Percentiles rank a stretch among this genome's conserved stretches.
Evolutionary conservation across 2,797 vertebrate species (phyloP).

Genomic region (Sebastes oblongus): DNA sequence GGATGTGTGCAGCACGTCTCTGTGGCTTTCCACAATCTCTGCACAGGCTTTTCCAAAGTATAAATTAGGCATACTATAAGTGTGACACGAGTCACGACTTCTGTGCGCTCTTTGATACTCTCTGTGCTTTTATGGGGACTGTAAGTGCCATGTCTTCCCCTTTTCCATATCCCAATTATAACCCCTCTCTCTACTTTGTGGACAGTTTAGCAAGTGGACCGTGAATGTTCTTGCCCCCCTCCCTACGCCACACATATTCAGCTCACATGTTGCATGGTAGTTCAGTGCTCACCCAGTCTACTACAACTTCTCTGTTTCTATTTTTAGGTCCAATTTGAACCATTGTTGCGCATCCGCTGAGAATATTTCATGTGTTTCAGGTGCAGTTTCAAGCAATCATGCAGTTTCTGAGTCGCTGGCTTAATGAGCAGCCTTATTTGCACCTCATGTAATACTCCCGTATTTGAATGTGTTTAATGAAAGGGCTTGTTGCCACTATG

Average conservation of each 20-base stretch:
- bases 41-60: background rate
- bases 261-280: constrained; percentile 14
- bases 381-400: background rate
- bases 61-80: background rate
- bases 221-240: background rate
- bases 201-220: constrained; percentile 21
- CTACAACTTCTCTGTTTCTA: background rate
- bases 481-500: background rate
- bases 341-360: background rate
- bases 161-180: constrained; percentile 30
- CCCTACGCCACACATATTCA: background rate
- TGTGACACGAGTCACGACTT: background rate
- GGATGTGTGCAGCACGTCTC: background rate
- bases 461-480: background rate
- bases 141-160: background rate
- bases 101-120: background rate
- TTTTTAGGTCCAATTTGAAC: constrained; percentile 24
- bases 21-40: background rate
- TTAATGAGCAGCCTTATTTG: constrained; percentile 12
- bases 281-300: background rate
- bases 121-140: background rate
- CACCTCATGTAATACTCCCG: background rate
- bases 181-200: constrained; percentile 5
- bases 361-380: constrained; percentile 24
- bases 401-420: background rate